These are phyloP conservation scores for Mus caroli DNA, from an alignment of 2,797 vertebrate genomes.

Conservation along the genomic window DNA sequence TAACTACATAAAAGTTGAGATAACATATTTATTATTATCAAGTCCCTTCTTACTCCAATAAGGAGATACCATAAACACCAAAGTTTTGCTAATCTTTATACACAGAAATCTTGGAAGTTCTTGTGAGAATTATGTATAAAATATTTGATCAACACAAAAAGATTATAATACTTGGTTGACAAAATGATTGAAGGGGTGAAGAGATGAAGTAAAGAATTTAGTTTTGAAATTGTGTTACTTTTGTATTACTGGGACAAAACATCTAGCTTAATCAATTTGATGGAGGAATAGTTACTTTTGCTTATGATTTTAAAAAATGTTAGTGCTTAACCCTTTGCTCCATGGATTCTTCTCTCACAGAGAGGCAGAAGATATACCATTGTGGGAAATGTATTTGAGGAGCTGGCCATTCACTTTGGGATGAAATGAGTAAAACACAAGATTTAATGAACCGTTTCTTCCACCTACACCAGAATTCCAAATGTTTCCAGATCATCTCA, in stretches of 20 bases:
- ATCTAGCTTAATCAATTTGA: not conserved
- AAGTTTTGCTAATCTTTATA: not conserved
- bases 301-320: not conserved
- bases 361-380: not conserved
- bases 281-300: not conserved
- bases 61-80: not conserved
- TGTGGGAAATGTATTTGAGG: not conserved
- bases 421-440: not conserved
- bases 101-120: not conserved
- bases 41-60: not conserved
- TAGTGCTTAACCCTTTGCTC: not conserved
- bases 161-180: not conserved
- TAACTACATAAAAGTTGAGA: not conserved
- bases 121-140: not conserved
- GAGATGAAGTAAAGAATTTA: not conserved
- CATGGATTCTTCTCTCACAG: not conserved
- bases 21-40: not conserved
- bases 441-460: not conserved
- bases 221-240: not conserved
- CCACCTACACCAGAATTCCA: not conserved
- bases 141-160: not conserved
- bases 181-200: not conserved
- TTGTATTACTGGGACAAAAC: not conserved
- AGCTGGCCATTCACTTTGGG: not conserved
- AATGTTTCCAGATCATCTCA: not conserved